Evolutionary conservation across 2,888 invertebrate genomes (phyloP).

Genomic region (Trissolcus brochymenae): DNA sequence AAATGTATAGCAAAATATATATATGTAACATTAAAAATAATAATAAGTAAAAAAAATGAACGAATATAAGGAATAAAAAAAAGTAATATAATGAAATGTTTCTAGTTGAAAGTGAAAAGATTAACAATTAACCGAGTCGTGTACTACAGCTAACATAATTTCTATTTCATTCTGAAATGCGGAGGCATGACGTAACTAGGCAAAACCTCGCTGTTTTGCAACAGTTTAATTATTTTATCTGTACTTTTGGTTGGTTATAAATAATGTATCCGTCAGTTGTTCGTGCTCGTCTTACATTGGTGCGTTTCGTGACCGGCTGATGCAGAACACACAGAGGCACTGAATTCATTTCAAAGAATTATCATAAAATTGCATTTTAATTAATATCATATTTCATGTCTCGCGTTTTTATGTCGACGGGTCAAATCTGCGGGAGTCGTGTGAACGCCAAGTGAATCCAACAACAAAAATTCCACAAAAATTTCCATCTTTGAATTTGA

Average conservation of each 20-base stretch:
- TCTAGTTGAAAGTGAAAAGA: no score
- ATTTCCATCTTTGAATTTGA: no score
- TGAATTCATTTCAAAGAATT: slow-evolving; percentile 59
- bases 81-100: no score
- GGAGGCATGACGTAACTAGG: slow-evolving; percentile 7
- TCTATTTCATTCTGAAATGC: slow-evolving; percentile 26
- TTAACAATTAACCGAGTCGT: no score
- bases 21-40: no score
- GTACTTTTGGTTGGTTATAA: slow-evolving; percentile 27
- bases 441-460: slow-evolving; percentile 17
- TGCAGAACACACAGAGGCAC: slow-evolving; percentile 18
- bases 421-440: slow-evolving; percentile 50
- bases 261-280: slow-evolving; percentile 31
- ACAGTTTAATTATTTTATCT: slow-evolving; percentile 31
- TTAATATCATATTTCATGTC: slow-evolving; percentile 57
- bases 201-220: slow-evolving; percentile 12
- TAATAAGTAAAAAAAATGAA: no score
- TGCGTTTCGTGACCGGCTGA: slow-evolving; percentile 51
- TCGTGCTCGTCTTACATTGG: slow-evolving; percentile 36
- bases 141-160: slow-evolving; percentile 1
- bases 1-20: no score
- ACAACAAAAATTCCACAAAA: not conserved
- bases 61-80: no score
- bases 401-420: slow-evolving; percentile 38
- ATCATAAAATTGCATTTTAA: slow-evolving; percentile 59